phyloP scores from a whole-genome alignment of 2,113 vertebrate genomes.

The Zootoca vivipara region DNA sequence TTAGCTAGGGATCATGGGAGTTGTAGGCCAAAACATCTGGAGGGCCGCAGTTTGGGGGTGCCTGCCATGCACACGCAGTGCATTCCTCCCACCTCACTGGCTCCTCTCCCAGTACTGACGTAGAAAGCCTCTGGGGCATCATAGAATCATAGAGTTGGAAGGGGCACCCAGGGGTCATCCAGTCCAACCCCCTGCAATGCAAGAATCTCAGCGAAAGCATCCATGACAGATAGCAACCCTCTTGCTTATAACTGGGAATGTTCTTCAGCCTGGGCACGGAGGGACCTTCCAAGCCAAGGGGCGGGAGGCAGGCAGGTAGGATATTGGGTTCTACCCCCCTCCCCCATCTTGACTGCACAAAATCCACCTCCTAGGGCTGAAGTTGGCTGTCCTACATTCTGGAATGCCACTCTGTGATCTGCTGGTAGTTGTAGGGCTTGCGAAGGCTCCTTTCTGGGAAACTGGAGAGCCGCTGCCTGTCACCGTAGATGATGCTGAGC shows the following conservation, averaged over 20 bases:
- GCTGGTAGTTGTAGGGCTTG: not conserved
- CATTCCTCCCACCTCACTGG: not conserved
- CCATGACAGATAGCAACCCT: not conserved
- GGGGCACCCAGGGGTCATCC: too few relatives aligned
- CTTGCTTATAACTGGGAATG: not conserved
- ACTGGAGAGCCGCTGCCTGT: not conserved
- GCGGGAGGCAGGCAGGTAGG: not conserved
- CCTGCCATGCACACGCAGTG: not conserved
- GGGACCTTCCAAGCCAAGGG: not conserved
- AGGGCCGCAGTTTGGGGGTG: too few relatives aligned
- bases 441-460: not conserved
- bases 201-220: too few relatives aligned
- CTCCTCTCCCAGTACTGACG: not conserved
- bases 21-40: too few relatives aligned
- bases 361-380: not conserved
- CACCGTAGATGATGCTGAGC: not conserved
- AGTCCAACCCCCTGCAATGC: too few relatives aligned
- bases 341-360: not conserved
- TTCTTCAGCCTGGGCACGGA: not conserved
- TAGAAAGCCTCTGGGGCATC: not conserved
- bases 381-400: not conserved
- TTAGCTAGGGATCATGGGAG: too few relatives aligned
- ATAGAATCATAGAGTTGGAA: too few relatives aligned
- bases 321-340: not conserved
- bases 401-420: not conserved